Percentiles rank a stretch among this genome's conserved stretches.
Evolutionary conservation across 2,113 vertebrate genomes (phyloP).

Genomic region (Piaya cayana): DNA sequence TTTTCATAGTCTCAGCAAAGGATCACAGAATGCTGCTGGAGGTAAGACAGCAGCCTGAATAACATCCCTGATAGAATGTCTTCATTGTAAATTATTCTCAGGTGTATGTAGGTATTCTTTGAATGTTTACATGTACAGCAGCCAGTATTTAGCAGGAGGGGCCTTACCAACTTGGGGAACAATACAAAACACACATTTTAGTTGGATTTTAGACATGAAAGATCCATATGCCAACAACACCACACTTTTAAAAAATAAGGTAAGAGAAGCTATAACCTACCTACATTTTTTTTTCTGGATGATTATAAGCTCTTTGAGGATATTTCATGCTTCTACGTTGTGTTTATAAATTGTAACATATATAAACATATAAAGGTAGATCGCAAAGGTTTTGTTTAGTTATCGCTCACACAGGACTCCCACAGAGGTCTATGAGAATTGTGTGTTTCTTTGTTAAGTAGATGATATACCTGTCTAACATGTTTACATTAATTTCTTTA

Average conservation of each 20-base stretch:
- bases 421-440: not conserved
- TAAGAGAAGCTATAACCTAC: not conserved
- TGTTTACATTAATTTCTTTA: not conserved
- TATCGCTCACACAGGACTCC: rapidly evolving
- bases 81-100: slow-evolving; percentile 17
- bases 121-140: not conserved
- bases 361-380: not conserved
- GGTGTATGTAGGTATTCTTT: not conserved
- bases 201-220: not conserved
- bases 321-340: not conserved
- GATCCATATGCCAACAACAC: not conserved
- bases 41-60: not conserved
- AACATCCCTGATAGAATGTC: not conserved
- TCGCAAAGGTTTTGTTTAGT: not conserved
- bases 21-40: not conserved
- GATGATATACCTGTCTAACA: not conserved
- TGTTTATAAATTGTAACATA: not conserved
- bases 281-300: not conserved
- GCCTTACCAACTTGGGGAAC: not conserved
- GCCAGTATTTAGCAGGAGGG: not conserved
- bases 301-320: not conserved
- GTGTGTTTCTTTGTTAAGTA: not conserved
- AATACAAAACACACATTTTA: not conserved
- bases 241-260: not conserved
- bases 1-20: not conserved